Evolutionary conservation across 2,888 invertebrate genomes (phyloP).

Genomic region (Caenorhabditis panamensis): DNA sequence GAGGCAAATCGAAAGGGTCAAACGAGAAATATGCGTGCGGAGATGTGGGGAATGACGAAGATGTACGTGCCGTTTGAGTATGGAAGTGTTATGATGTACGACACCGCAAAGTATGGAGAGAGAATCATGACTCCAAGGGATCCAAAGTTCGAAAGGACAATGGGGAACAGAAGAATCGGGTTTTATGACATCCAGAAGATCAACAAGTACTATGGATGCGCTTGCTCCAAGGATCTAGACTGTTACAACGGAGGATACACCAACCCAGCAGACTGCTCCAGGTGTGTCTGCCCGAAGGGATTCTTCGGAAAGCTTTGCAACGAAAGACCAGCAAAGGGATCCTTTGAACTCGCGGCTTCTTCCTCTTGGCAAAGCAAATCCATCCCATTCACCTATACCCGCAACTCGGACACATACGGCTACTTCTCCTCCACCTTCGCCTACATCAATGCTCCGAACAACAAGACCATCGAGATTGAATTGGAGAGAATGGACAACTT

Average conservation of each 20-base stretch:
- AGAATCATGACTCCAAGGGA: constrained; percentile 40
- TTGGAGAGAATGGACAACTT: constrained; percentile 2
- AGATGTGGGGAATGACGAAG: not conserved
- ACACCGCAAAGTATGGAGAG: constrained; percentile 17
- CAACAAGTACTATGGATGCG: constrained; percentile 52
- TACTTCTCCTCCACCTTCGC: not conserved
- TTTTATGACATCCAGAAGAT: constrained; percentile 58
- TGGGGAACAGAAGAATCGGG: constrained; percentile 55
- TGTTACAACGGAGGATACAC: constrained; percentile 32
- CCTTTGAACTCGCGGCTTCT: not conserved
- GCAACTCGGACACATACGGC: not conserved
- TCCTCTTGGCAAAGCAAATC: constrained; percentile 1
- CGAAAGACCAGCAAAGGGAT: not conserved
- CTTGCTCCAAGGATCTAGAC: constrained; percentile 18
- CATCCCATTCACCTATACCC: not conserved
- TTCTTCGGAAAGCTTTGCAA: constrained; percentile 28
- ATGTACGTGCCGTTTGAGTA: constrained; percentile 58
- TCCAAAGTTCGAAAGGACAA: constrained; percentile 34
- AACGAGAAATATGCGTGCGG: not conserved
- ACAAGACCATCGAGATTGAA: constrained; percentile 21
- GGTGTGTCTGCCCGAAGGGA: constrained; percentile 26
- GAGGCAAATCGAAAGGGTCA: not conserved
- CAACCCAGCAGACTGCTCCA: constrained; percentile 7
- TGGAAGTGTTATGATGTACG: constrained; percentile 63
- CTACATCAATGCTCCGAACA: constrained; percentile 18